Conservation (phyloP, 2,113 vertebrate genomes). For the Engraulis encrasicolus region DNA sequence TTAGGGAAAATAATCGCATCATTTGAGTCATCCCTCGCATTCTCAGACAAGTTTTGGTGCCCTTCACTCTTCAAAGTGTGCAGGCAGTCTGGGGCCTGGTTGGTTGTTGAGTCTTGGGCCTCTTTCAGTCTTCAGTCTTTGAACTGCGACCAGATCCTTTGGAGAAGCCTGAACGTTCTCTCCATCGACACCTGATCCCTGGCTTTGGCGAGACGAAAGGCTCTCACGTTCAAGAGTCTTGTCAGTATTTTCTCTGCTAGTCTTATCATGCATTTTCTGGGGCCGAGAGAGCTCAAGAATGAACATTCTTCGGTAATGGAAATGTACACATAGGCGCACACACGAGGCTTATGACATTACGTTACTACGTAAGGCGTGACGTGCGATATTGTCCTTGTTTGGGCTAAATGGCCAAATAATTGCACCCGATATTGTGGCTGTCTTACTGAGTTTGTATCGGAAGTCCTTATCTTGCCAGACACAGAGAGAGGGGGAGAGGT, state of each 20-base stretch:
- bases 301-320: not conserved
- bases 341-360: no score
- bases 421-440: not conserved
- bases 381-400: not conserved
- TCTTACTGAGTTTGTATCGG: not conserved
- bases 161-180: constrained; percentile 7
- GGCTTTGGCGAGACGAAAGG: constrained; percentile 19
- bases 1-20: not conserved
- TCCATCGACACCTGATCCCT: constrained; percentile 3
- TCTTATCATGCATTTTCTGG: constrained; percentile 1
- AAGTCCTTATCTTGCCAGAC: not conserved
- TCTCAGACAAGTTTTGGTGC: constrained; percentile 15
- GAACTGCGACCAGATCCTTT: constrained; percentile 16
- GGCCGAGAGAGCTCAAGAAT: not conserved
- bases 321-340: not conserved
- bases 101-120: not conserved
- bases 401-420: not conserved
- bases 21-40: not conserved
- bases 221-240: not conserved
- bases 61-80: not conserved
- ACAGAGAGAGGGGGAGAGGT: not conserved
- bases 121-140: not conserved
- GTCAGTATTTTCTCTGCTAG: constrained; percentile 8
- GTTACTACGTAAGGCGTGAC: no score
- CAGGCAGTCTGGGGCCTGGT: not conserved